Base-by-base conservation (phyloP, 2,888 invertebrate species). In the Euproctis similis region DNA sequence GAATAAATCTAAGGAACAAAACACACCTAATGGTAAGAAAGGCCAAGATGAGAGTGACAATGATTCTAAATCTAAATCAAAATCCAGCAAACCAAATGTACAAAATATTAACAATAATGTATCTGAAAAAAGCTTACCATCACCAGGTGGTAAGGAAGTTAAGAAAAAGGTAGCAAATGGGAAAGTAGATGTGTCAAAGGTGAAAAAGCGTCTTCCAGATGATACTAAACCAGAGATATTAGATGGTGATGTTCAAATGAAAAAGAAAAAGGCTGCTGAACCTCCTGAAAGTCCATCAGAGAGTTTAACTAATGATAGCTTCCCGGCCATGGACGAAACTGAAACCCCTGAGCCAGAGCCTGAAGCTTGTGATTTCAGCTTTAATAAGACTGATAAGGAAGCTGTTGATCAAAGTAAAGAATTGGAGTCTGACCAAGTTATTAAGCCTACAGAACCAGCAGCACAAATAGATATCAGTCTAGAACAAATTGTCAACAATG, bases 231-330 rank as follows among this genome's bases (percentile, higher is more conserved):
- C 68, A 26, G 89, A 88, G 46, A 63, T 88, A 66, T 69, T 88
- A 85, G 72, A 84, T 84, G 65, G 86, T 68, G 69, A 89, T 87
- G 73, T 86, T 66, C 65, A 88, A 82, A 69, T 87, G 86, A 85
- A 85, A 53, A 85, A 85, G 70, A 84, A 78, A 52, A 76, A 70
- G 46, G 61, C 74, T 29, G 72, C 58, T 26, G 88, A 89, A 39
- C 77, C 87, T 33, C 86, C 89, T 8, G 88, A 91, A 58, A 95
- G 94, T 76, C 95, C 95, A 8, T 90, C 92, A 21, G 92, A 92
- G 61, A 94, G 94, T 61, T 87, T 93, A 36, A 93, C 93, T 24
- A 93, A 94, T 40, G 94, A 94, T 60, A 94, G 94, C 55, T 94
- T 93, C 54, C 91, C 94, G 21, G 89, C 92, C 25, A 89, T 92